Conservation (phyloP, 2,888 invertebrate genomes). For the Diarsia mendica region DNA sequence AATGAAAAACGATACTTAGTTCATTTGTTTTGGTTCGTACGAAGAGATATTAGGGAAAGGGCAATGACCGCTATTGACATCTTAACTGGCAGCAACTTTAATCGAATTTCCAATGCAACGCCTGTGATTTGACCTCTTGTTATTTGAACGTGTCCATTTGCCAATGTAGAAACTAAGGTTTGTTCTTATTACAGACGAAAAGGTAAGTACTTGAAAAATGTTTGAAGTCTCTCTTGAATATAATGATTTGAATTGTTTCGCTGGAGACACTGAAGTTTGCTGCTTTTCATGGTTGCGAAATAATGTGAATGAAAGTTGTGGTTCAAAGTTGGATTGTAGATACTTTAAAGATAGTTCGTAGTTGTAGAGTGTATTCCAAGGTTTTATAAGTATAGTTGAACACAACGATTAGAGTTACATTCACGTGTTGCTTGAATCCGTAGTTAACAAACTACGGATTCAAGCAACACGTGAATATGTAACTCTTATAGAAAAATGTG, state of each 20-base stretch:
- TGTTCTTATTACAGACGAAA: constrained; percentile 13
- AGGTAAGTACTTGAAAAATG: constrained; percentile 20
- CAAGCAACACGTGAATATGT: neutral
- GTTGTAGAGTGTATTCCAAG: neutral
- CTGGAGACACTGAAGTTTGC: constrained; percentile 2
- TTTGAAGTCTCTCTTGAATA: constrained; percentile 34
- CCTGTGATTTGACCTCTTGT: constrained; percentile 8
- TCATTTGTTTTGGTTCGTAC: too few relatives aligned
- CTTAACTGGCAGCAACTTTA: too few relatives aligned
- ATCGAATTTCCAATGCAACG: neutral
- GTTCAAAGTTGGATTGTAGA: neutral
- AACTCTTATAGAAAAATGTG: too few relatives aligned
- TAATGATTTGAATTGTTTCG: constrained; percentile 39
- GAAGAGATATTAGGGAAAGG: too few relatives aligned
- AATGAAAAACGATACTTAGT: too few relatives aligned
- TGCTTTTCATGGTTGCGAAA: constrained; percentile 12
- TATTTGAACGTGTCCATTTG: neutral
- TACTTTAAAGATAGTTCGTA: neutral
- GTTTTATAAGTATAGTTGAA: neutral
- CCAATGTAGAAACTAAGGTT: constrained; percentile 16
- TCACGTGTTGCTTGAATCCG: too few relatives aligned
- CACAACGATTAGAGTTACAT: too few relatives aligned
- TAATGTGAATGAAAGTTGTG: neutral
- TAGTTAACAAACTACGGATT: too few relatives aligned
- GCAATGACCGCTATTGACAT: too few relatives aligned